Base-by-base conservation (phyloP, 2,888 invertebrate genomes). In the Nomada ferruginata region DNA sequence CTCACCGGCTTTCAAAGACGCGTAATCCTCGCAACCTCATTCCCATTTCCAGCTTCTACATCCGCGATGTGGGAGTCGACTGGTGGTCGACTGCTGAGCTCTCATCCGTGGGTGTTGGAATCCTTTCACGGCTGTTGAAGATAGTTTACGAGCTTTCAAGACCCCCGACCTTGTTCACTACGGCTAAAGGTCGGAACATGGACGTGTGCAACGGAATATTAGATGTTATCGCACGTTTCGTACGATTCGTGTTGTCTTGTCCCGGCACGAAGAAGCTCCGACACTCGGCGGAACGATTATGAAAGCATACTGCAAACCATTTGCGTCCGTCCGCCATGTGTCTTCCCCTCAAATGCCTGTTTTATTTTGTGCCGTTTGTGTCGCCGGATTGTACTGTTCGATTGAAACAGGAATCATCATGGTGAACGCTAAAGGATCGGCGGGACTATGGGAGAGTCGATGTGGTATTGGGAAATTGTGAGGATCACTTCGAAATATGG, bases 111-210 rank as follows among this genome's bases (percentile, higher is more conserved):
- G 91, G 91, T 90, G 91, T 91, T 87, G 87, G 88, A 89, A 91
- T 89, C 90, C 91, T 90, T 91, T 90, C 90, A 89, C 89, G 89
- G 89, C 89, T 90, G 88, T 89, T 90, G 87, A 89, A 84, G 89
- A 91, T 91, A 89, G 87, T 91, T 91, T 89, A 89, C 88, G 90
- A 89, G 85, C 82, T 82, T 85, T 82, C 77, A 76, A 77, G 85
- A 88, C 87, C 84, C 85, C 85, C 90, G 91, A 90, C 91, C 91
- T 91, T 91, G 91, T 91, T 90, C 90, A 61, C 79, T 84, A 74
- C 84, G 86, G 83, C 87, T 86, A 91, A 90, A 91, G 90, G 90
- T 91, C 90, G 89, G 83, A 82, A 79, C 85, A 70, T 57, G 74
- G 71, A 66, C 78, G 52, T 78, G 80, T 81, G 79, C 73, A 13